Conservation (phyloP, 2,888 invertebrate genomes). For the Melieria picta region DNA sequence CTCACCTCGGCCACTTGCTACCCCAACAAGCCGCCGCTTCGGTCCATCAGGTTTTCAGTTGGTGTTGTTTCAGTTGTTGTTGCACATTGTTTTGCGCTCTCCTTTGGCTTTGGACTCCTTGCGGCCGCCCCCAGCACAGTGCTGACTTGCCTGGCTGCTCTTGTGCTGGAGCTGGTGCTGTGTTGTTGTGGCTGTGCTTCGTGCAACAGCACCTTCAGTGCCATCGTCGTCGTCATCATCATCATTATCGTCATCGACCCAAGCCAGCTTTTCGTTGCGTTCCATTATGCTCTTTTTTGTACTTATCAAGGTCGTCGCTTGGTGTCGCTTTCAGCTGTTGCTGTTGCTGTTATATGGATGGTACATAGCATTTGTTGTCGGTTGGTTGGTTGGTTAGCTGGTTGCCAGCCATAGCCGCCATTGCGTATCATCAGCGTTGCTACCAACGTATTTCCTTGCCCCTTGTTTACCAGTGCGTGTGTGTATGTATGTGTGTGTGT, state of each 20-base stretch:
- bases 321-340: slow-evolving; percentile 47
- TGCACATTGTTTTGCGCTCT: too few species aligned
- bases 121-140: too few species aligned
- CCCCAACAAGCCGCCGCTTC: too few species aligned
- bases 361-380: background rate
- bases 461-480: background rate
- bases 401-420: slow-evolving; percentile 14
- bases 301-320: slow-evolving; percentile 63
- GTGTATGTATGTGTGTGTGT: background rate
- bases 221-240: background rate
- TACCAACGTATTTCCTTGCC: background rate
- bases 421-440: background rate
- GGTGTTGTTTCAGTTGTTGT: too few species aligned
- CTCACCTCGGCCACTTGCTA: too few species aligned
- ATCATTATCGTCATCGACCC: background rate
- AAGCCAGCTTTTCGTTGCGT: background rate
- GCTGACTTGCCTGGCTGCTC: slow-evolving; percentile 17
- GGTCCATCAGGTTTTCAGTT: too few species aligned
- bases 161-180: slow-evolving; percentile 23
- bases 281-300: slow-evolving; percentile 9
- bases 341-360: background rate
- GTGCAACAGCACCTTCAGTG: background rate
- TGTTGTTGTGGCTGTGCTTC: slow-evolving; percentile 14
- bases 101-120: too few species aligned
- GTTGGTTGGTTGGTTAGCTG: slow-evolving; percentile 16